Percentiles rank a stretch among this genome's conserved stretches.
phyloP scores from a whole-genome alignment of 2,113 vertebrate genomes.

The Puffinus mauretanicus region DNA sequence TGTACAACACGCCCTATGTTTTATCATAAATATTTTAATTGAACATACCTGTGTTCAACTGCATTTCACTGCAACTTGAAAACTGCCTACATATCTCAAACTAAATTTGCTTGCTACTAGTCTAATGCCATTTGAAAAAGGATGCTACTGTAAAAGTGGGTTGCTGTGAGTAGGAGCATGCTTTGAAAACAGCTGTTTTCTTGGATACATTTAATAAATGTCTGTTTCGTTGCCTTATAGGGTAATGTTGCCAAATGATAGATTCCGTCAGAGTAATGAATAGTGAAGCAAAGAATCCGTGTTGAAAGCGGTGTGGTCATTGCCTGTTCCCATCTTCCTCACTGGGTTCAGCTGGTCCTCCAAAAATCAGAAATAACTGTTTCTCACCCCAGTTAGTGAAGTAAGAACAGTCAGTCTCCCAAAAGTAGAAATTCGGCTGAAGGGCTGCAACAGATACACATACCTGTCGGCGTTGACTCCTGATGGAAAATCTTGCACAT shows the following conservation, averaged over 20 bases:
- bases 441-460: background rate
- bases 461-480: background rate
- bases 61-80: background rate
- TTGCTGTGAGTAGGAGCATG: background rate
- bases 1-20: background rate
- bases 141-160: background rate
- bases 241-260: constrained; percentile 31
- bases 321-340: background rate
- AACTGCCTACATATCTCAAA: background rate
- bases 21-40: background rate
- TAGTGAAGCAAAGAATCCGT: background rate
- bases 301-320: background rate
- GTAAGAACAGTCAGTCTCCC: background rate
- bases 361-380: background rate
- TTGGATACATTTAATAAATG: background rate
- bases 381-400: background rate
- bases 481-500: background rate
- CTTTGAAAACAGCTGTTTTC: constrained; percentile 32
- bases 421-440: background rate
- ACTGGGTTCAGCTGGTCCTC: background rate
- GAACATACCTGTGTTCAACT: background rate
- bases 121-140: background rate
- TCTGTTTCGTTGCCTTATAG: constrained; percentile 10
- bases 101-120: background rate
- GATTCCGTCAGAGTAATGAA: background rate